Conservation (phyloP, 2,113 vertebrate genomes). For the Bubo blakistoni region DNA sequence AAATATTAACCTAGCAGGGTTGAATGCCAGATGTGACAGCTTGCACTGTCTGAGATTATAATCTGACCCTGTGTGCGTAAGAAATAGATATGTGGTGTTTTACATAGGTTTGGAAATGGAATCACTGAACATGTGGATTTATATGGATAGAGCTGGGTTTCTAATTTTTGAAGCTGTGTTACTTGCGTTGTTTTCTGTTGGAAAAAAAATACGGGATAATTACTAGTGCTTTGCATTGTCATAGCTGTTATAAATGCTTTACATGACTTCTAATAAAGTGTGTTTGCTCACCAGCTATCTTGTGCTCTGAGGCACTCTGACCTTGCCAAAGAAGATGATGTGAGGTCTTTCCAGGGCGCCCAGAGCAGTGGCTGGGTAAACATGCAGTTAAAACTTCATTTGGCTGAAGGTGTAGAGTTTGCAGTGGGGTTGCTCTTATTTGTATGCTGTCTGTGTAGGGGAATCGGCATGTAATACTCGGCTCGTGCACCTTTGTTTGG, state of each 20-base stretch:
- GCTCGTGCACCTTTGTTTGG: accelerated
- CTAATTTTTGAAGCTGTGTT: neutral
- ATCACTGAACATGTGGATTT: conserved; percentile 10
- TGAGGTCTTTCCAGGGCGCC: conserved; percentile 52
- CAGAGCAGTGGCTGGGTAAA: conserved; percentile 46
- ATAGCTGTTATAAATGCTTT: conserved; percentile 30
- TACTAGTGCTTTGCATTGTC: conserved; percentile 14
- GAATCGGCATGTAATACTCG: neutral
- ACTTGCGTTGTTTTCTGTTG: neutral
- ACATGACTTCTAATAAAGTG: conserved; percentile 41
- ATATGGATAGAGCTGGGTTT: neutral
- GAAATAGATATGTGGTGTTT: conserved; percentile 11
- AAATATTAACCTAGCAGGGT: conserved; percentile 18
- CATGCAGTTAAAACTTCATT: conserved; percentile 23
- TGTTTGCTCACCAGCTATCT: conserved; percentile 38
- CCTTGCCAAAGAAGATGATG: conserved; percentile 47
- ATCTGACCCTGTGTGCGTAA: conserved; percentile 20
- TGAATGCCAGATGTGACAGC: conserved; percentile 39
- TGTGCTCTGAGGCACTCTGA: conserved; percentile 34
- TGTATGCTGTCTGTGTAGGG: neutral
- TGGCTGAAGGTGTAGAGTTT: neutral
- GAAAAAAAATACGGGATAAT: neutral
- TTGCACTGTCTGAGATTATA: conserved; percentile 41
- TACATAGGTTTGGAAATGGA: conserved; percentile 21
- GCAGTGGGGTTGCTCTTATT: neutral